A percentile compares a stretch with the other conserved stretches of the same genome.
Conservation (phyloP, 2,797 vertebrate genomes). For the Halcyon badia region DNA sequence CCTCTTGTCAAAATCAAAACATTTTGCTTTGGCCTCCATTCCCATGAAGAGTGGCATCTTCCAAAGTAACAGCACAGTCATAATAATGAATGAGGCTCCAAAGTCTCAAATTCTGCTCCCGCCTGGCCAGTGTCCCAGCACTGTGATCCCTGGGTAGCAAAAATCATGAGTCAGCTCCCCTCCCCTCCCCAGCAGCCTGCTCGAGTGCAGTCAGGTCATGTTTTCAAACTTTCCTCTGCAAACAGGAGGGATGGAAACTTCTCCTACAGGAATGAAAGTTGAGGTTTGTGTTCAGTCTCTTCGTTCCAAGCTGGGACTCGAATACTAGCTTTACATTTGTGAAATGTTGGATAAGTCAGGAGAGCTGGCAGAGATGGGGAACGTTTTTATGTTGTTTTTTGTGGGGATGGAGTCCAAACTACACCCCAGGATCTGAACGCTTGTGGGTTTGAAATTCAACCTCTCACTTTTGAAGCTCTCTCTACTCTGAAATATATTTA, state of each 20-base stretch:
- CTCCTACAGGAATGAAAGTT: constrained; percentile 40
- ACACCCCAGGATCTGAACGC: not conserved
- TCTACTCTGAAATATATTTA: not conserved
- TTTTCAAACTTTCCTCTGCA: constrained; percentile 57
- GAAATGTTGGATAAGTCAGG: not conserved
- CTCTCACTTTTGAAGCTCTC: not conserved
- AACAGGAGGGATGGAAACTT: constrained; percentile 47
- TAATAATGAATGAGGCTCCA: not conserved
- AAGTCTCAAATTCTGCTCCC: constrained; percentile 4
- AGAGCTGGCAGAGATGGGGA: not conserved
- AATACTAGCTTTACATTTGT: constrained; percentile 22
- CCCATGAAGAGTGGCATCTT: not conserved
- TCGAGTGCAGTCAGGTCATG: constrained; percentile 30
- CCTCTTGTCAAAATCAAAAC: not conserved
- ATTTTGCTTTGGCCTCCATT: not conserved
- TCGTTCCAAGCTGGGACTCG: not conserved
- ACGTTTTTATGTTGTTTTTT: not conserved
- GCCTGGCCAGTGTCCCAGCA: not conserved
- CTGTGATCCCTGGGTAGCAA: not conserved
- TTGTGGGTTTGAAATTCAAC: constrained; percentile 26
- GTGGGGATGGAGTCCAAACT: not conserved
- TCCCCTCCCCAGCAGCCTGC: not conserved
- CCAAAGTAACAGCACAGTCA: not conserved
- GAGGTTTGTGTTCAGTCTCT: constrained; percentile 25
- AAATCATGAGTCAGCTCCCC: constrained; percentile 60